Conservation (phyloP, 1,140 invertebrate genomes). For the Euwallacea similis region DNA sequence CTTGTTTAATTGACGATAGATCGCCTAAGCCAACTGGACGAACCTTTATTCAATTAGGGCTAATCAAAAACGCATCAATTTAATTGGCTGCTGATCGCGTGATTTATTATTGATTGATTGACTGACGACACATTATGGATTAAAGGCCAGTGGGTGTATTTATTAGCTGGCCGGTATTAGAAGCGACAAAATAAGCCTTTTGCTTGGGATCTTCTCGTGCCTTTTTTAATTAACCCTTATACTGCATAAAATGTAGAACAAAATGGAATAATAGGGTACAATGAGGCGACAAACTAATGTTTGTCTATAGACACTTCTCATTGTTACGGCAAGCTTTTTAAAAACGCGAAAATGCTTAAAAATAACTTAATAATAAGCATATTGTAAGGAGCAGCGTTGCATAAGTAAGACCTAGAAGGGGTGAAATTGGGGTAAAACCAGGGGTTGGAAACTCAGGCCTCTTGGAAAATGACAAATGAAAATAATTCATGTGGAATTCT, state of each 20-base stretch:
- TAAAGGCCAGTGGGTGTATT: background rate
- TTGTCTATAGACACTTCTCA: background rate
- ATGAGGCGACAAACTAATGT: background rate
- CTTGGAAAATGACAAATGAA: constrained; percentile 43
- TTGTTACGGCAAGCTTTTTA: background rate
- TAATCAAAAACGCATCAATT: constrained; percentile 26
- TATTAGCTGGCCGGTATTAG: background rate
- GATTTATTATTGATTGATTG: constrained; percentile 20
- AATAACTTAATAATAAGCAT: constrained; percentile 10
- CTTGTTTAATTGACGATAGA: constrained; percentile 1
- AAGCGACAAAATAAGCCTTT: background rate
- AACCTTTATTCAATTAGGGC: constrained; percentile 17
- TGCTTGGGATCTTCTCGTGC: background rate
- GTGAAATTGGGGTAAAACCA: constrained; percentile 35
- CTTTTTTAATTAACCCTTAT: too few relatives aligned
- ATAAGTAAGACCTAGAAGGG: constrained; percentile 40
- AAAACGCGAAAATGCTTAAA: background rate
- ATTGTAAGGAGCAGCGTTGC: constrained; percentile 40
- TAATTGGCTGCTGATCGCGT: constrained; percentile 13
- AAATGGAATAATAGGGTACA: too few relatives aligned
- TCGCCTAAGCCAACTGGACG: background rate
- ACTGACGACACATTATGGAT: background rate
- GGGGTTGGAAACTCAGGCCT: constrained; percentile 28
- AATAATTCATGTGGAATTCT: constrained; percentile 45
- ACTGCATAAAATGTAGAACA: too few relatives aligned